A percentile compares a stretch with the other conserved stretches of the same genome.
Conservation (phyloP, 2,888 invertebrate species). For the Heliconius erato region DNA sequence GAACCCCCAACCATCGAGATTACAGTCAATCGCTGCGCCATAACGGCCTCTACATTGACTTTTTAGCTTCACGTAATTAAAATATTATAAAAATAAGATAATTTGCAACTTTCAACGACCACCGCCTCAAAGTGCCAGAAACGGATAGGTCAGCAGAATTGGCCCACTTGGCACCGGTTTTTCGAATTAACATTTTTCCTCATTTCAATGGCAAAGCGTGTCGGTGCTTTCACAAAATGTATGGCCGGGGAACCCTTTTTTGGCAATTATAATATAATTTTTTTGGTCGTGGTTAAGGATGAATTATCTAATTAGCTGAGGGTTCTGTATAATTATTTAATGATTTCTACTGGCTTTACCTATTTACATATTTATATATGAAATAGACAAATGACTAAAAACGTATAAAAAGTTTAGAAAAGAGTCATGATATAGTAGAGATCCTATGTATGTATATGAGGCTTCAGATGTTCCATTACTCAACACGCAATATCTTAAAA, state of each 20-base stretch:
- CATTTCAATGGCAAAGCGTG: conserved; percentile 36
- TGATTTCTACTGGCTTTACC: not conserved
- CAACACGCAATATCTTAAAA: not conserved
- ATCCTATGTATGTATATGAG: no score
- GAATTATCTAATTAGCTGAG: not conserved
- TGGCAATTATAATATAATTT: not conserved
- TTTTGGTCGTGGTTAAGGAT: not conserved
- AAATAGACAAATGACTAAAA: no score
- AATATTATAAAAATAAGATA: not conserved
- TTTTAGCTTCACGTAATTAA: not conserved
- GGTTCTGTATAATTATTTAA: not conserved
- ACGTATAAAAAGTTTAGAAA: no score
- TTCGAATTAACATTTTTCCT: conserved; percentile 53
- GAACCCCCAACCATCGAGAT: no score
- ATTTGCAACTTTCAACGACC: not conserved
- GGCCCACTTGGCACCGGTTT: conserved; percentile 56
- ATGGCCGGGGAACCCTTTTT: conserved; percentile 18
- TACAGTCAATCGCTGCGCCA: no score
- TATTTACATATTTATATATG: not conserved
- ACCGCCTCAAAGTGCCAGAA: conserved; percentile 2
- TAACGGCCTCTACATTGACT: no score
- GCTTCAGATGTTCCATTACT: not conserved
- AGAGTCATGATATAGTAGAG: no score
- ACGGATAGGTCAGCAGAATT: conserved; percentile 27
- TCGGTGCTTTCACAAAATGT: conserved; percentile 39